Evolutionary conservation across 2,888 invertebrate genomes (phyloP), one percentile per base, ranked within the genome.

Genomic region (Oscheius myriophilus): DNA sequence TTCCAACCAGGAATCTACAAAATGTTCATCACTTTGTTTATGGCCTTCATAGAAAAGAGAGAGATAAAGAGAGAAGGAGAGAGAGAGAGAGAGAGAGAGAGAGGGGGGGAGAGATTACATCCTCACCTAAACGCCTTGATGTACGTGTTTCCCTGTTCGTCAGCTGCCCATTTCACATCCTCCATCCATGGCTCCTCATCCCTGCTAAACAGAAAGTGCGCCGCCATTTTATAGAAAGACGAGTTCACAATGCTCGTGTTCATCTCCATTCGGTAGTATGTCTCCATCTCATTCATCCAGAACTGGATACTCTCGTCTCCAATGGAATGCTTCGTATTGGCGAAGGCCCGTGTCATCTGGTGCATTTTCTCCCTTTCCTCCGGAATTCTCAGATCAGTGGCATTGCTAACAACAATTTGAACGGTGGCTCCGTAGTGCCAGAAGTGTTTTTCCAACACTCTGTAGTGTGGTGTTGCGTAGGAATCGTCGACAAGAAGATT

Each of bases 381-480:
- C 0, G 76, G 77, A 54, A 76, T 65, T 9, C 78, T 58, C 39
- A 84, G 53, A 61, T 83, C 81, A 9, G 82, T 81, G 26, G 81
- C 69, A 52, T 79, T 75, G 65, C 72, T 84, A 16, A 84, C 81
- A 9, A 81, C 80, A 18, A 84, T 75, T 68, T 77, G 64, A 55
- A 73, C 41, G 1, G 77, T 70, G 1, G 76, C 75, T 52, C 82
- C 82, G 67, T 81, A 81, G 45, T 74, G 72, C 80, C 81, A 81
- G 58, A 81, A 82, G 57, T 80, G 78, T 55, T 66, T 68, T 25
- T 82, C 81, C 25, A 82, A 63, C 0, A 72, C 73, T 14, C 74
- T 61, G 61, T 82, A 82, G 63, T 82, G 82, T 12, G 81, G 81
- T 18, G 76, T 81, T 3, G 82, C 82, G 66, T 82, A 82, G 7